A percentile compares a stretch with the other conserved stretches of the same genome.
Conservation (phyloP, 2,797 vertebrate genomes). For the Artibeus jamaicensis region DNA sequence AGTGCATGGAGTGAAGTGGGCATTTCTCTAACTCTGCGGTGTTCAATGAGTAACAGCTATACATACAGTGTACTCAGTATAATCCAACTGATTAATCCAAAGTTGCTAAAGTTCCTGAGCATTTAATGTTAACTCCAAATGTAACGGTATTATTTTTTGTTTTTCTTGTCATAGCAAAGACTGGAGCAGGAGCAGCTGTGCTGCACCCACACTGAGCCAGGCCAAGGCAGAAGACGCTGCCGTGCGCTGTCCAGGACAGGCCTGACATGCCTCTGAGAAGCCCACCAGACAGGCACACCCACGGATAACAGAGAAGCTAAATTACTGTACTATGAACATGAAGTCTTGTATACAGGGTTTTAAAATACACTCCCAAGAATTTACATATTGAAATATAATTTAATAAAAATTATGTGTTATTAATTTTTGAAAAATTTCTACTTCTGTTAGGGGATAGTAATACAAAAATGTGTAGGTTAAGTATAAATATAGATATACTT, state of each 20-base stretch:
- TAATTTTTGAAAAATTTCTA: background rate
- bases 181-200: background rate
- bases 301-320: background rate
- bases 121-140: constrained; percentile 16
- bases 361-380: background rate
- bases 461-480: background rate
- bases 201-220: background rate
- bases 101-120: background rate
- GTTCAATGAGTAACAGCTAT: background rate
- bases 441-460: background rate
- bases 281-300: background rate
- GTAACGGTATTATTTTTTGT: background rate
- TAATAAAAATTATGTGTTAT: background rate
- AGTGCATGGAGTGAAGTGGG: background rate
- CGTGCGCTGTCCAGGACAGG: background rate
- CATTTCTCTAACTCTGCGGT: background rate
- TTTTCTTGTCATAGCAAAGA: background rate
- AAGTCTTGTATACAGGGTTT: background rate
- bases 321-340: background rate
- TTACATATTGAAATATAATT: background rate
- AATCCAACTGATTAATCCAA: background rate
- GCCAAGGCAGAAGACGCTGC: background rate
- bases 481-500: background rate
- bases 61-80: background rate
- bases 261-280: background rate